Conservation (phyloP, 2,888 invertebrate species). For the Parnassius mnemosyne region DNA sequence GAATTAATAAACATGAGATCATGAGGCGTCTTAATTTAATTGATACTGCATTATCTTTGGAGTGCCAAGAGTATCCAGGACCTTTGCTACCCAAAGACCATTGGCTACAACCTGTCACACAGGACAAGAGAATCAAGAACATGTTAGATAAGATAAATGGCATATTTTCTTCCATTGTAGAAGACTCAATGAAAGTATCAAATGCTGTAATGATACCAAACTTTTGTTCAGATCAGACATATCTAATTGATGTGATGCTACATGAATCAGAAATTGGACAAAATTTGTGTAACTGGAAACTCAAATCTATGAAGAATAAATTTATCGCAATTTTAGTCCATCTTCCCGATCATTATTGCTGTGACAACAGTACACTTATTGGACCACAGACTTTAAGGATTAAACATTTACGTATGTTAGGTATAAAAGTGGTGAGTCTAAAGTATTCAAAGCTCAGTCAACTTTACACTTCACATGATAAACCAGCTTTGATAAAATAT, state of each 20-base stretch:
- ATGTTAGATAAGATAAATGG: constrained; percentile 69
- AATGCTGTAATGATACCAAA: constrained; percentile 75
- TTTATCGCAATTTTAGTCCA: constrained; percentile 82
- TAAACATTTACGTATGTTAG: constrained; percentile 82
- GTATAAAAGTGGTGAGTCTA: constrained; percentile 82
- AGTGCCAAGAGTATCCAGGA: constrained; percentile 79
- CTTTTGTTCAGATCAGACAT: constrained; percentile 79
- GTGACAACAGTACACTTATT: constrained; percentile 74
- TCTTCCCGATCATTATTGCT: constrained; percentile 84
- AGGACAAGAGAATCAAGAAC: constrained; percentile 77
- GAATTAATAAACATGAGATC: constrained; percentile 66
- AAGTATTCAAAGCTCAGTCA: constrained; percentile 76
- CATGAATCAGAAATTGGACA: constrained; percentile 68
- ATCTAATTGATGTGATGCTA: constrained; percentile 81
- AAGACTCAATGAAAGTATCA: constrained; percentile 70
- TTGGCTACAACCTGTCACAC: constrained; percentile 69
- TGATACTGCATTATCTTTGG: constrained; percentile 83
- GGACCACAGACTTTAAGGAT: constrained; percentile 83
- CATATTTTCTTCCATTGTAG: constrained; percentile 63
- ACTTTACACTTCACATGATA: constrained; percentile 68
- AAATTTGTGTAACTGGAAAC: constrained; percentile 69
- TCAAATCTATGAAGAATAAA: constrained; percentile 60
- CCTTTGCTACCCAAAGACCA: constrained; percentile 80
- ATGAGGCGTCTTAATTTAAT: constrained; percentile 81
- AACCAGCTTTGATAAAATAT: constrained; percentile 72